A percentile compares a stretch with the other conserved stretches of the same genome.
These are phyloP conservation scores for Sceloporus tristichus DNA, from an alignment of 2,113 vertebrate genomes.

Conservation along the genomic window DNA sequence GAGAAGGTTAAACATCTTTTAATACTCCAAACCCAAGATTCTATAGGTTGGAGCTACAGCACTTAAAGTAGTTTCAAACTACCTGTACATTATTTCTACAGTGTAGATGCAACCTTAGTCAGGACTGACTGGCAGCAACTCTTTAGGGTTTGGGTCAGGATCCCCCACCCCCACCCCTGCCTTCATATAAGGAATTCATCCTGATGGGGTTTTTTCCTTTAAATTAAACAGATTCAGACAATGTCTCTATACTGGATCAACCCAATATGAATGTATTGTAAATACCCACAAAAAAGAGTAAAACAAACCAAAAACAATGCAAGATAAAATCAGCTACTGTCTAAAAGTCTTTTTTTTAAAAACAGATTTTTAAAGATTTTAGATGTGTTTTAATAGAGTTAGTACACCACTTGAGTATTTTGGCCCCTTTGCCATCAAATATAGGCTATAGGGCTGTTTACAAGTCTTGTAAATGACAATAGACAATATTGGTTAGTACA, in stretches of 20 bases:
- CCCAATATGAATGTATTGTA: neutral
- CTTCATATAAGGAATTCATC: neutral
- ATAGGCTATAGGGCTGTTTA: neutral
- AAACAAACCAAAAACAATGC: neutral
- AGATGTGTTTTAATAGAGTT: neutral
- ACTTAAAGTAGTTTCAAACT: too few species aligned
- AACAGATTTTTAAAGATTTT: neutral
- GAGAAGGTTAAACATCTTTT: too few species aligned
- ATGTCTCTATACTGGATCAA: neutral
- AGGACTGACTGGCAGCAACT: neutral
- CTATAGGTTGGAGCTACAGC: too few species aligned
- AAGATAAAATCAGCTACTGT: neutral
- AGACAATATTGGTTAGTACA: conserved; percentile 50
- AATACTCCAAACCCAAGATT: too few species aligned
- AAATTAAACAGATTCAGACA: too few species aligned
- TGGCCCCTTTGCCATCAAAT: neutral
- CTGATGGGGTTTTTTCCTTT: too few species aligned
- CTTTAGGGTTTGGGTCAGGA: neutral
- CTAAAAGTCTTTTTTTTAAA: neutral
- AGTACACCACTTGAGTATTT: neutral
- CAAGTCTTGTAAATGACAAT: conserved; percentile 49
- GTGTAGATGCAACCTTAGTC: neutral
- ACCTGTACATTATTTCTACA: too few species aligned
- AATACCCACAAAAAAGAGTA: neutral
- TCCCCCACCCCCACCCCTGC: too few species aligned